phyloP scores from a whole-genome alignment of 1,140 invertebrate species.

The Meloidogyne chitwoodi region DNA sequence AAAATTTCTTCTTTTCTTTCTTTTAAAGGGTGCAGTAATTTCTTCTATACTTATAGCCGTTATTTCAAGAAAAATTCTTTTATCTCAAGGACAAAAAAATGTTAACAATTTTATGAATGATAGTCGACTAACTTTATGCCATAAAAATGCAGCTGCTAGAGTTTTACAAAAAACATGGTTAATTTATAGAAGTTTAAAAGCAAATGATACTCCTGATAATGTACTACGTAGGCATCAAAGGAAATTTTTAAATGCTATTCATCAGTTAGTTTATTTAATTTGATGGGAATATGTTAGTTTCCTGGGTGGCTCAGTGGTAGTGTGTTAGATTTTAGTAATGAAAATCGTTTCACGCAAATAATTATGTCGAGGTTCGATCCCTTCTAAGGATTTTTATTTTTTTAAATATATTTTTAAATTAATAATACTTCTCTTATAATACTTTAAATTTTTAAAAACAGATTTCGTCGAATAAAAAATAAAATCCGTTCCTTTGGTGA shows the following conservation, averaged over 20 bases:
- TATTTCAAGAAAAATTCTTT: constrained; percentile 55
- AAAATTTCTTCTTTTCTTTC: neutral
- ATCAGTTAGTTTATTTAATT: constrained; percentile 31
- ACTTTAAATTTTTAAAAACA: constrained; percentile 9
- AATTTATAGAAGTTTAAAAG: constrained; percentile 53
- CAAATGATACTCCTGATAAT: constrained; percentile 37
- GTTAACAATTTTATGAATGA: constrained; percentile 60
- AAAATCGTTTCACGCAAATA: no score
- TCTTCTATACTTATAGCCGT: constrained; percentile 59
- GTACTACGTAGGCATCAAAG: constrained; percentile 50
- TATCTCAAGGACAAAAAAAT: constrained; percentile 50
- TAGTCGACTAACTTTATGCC: constrained; percentile 48
- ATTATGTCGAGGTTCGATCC: no score
- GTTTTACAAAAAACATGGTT: constrained; percentile 59
- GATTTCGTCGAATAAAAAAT: constrained; percentile 57
- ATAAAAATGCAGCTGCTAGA: constrained; percentile 55
- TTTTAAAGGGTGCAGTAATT: constrained; percentile 50
- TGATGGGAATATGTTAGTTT: neutral
- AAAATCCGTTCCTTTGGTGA: constrained; percentile 56
- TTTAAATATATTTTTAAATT: neutral
- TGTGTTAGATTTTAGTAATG: no score
- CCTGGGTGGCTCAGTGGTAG: neutral
- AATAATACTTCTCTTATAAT: neutral
- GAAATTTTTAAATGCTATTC: constrained; percentile 54
- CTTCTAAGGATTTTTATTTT: neutral